Evolutionary conservation across 2,888 invertebrate species (phyloP).

Genomic region (Apamea anceps): DNA sequence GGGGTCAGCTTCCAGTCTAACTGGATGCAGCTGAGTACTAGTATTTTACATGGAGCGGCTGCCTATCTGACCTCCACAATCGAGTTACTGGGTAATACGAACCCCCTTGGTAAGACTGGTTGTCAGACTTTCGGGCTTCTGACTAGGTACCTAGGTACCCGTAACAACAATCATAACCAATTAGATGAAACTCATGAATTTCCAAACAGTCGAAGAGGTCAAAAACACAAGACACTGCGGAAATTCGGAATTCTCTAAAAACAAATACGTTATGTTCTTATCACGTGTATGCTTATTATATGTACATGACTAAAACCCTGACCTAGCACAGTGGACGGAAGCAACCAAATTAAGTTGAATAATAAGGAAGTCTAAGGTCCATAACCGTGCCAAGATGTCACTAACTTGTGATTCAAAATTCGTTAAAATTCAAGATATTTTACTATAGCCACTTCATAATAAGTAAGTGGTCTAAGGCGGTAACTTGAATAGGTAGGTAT

Average conservation of each 20-base stretch:
- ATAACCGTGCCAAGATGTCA: background rate
- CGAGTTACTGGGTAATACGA: too few relatives aligned
- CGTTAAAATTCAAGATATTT: background rate
- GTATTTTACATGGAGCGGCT: too few relatives aligned
- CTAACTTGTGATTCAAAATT: background rate
- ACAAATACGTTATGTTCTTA: background rate
- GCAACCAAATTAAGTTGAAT: constrained; percentile 1
- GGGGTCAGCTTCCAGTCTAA: too few relatives aligned
- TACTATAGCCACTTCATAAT: background rate
- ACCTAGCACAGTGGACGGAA: constrained; percentile 19
- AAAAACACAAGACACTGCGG: background rate
- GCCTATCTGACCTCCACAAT: too few relatives aligned
- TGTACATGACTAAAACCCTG: background rate
- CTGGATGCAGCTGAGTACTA: too few relatives aligned
- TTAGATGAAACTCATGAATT: background rate
- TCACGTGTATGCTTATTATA: background rate
- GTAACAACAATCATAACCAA: too few relatives aligned
- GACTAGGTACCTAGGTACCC: too few relatives aligned
- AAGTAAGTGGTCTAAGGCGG: background rate
- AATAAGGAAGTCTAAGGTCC: background rate
- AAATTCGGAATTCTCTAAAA: too few relatives aligned
- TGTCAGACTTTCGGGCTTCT: too few relatives aligned
- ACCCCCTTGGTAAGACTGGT: too few relatives aligned
- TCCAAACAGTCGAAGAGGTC: background rate
- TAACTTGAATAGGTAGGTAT: background rate